Base-by-base conservation (phyloP, 2,888 invertebrate species). In the Adela reaumurella region DNA sequence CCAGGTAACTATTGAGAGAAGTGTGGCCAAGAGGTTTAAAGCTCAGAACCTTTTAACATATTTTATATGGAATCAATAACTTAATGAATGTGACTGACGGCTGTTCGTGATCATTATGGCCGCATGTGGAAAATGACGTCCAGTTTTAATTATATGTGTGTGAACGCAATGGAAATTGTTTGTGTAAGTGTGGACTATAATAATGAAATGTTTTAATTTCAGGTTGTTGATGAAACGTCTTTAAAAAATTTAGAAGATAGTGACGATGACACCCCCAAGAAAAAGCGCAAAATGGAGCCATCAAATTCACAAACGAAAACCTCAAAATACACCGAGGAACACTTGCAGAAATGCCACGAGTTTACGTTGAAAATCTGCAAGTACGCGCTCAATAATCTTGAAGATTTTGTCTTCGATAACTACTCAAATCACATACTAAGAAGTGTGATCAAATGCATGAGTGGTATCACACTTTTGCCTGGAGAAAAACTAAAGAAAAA, bases 321-420 rank as follows among this genome's bases (percentile, higher is more conserved):
- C 47, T 52, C 59, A 1, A 63, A 72, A 49, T 83, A 81, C 45
- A 60, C 62, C 2, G 58, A 69, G 4, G 70, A 74, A 2, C 85
- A 85, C 52, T 62, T 79, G n/a, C 59, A 73, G 28, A 74, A 70
- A 44, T 90, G 87, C 55, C 73, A 81, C 2, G 72, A 83, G 11
- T 89, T 89, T 62, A 83, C 88, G 1, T 53, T 88, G 14, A 90
- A 88, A 65, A 73, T 89, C 3, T 83, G 87, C 51, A 89, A 85
- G 70, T 94, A 89, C 66, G 76, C 88, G 18, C 66, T 92, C 1
- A 94, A 94, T 64, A 94, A 94, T 72, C 72, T 92, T 50, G 93
- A 93, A 63, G 92, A 93, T 60, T 93, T 89, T 59, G 82, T 90
- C 0, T 87, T 86, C 83, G 90, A 93, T 62, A 71, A 74, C 0